A percentile compares a stretch with the other conserved stretches of the same genome.
phyloP scores from a whole-genome alignment of 2,113 vertebrate genomes.

The Myotis yumanensis region DNA sequence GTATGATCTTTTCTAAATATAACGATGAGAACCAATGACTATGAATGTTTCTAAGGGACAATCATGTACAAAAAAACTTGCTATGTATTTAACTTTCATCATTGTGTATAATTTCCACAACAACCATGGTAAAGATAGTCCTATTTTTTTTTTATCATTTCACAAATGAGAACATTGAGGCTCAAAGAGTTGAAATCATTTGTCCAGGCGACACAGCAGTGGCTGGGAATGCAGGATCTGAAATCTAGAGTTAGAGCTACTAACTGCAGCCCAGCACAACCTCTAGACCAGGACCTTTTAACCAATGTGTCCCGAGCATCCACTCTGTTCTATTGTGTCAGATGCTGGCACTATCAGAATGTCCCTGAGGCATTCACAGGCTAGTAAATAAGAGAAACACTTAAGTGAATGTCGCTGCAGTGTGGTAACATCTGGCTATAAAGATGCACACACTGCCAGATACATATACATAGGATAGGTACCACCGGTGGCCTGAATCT shows the following conservation, averaged over 20 bases:
- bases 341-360: neutral
- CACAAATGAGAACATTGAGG: neutral
- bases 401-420: neutral
- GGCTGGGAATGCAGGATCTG: neutral
- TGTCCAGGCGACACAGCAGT: neutral
- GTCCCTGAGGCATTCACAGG: neutral
- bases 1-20: neutral
- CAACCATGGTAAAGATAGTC: neutral
- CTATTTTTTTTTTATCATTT: neutral
- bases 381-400: neutral
- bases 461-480: neutral
- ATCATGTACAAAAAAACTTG: neutral
- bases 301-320: neutral
- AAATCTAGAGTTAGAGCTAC: neutral
- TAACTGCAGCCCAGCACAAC: fast-evolving
- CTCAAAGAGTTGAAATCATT: neutral
- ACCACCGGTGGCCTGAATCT: neutral
- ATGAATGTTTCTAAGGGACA: neutral
- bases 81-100: neutral
- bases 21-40: neutral
- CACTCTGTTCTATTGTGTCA: neutral
- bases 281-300: neutral
- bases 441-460: neutral
- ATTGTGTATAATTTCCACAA: neutral
- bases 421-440: neutral